These are phyloP conservation scores for Plagodis pulveraria DNA, from an alignment of 2,888 invertebrate species.

Conservation along the genomic window DNA sequence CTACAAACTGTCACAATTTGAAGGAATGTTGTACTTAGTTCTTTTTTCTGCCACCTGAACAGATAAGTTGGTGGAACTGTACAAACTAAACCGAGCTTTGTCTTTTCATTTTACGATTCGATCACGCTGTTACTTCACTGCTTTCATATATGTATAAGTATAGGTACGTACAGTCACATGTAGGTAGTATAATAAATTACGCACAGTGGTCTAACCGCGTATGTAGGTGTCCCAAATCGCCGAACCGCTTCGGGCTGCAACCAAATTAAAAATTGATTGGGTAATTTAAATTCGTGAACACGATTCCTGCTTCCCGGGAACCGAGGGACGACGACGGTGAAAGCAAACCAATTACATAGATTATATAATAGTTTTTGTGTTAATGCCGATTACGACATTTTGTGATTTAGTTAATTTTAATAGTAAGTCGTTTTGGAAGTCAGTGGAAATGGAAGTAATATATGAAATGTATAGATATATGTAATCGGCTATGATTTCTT, in stretches of 20 bases:
- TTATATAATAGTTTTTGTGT: slow-evolving; percentile 1
- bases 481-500: too few species aligned
- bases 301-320: slow-evolving; percentile 59
- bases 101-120: too few species aligned
- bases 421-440: too few species aligned
- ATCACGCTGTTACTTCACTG: background rate
- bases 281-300: slow-evolving; percentile 77
- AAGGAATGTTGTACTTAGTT: too few species aligned
- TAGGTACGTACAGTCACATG: slow-evolving; percentile 9
- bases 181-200: slow-evolving; percentile 5
- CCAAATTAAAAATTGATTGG: slow-evolving; percentile 77
- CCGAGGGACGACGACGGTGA: slow-evolving; percentile 12
- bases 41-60: too few species aligned
- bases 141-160: background rate
- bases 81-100: too few species aligned
- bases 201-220: slow-evolving; percentile 8
- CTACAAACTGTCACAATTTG: too few species aligned
- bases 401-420: background rate
- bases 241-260: slow-evolving; percentile 48
- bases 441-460: too few species aligned
- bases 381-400: slow-evolving; percentile 6
- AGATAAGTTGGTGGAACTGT: too few species aligned
- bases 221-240: slow-evolving; percentile 35
- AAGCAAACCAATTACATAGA: slow-evolving; percentile 14
- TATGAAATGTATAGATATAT: too few species aligned